Conservation (phyloP, 2,113 vertebrate species). For the Diglossa brunneiventris region DNA sequence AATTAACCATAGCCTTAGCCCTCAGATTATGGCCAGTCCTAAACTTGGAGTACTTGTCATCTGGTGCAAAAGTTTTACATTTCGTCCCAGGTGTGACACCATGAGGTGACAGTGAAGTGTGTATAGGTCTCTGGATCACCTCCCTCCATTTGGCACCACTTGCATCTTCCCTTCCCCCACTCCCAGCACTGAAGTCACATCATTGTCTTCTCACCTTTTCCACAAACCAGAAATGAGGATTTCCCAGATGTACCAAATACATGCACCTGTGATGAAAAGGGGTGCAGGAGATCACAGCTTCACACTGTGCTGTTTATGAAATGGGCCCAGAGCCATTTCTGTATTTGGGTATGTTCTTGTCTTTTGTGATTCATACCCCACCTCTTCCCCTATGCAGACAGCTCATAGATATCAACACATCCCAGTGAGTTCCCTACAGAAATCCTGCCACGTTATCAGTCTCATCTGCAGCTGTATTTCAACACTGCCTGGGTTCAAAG, state of each 20-base stretch:
- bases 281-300: neutral
- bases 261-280: neutral
- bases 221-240: neutral
- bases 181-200: neutral
- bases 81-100: neutral
- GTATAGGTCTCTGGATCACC: neutral
- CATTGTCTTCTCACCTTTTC: neutral
- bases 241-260: neutral
- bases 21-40: neutral
- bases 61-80: fast-evolving
- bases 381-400: neutral
- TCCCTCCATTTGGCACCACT: neutral
- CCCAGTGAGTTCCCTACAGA: neutral
- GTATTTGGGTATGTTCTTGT: neutral
- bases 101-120: neutral
- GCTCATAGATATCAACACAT: neutral
- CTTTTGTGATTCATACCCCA: neutral
- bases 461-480: neutral
- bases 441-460: neutral
- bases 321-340: neutral
- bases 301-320: neutral
- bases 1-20: neutral
- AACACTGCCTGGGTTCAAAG: neutral
- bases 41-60: neutral
- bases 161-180: neutral